Evolutionary conservation across 2,113 vertebrate genomes (phyloP), one percentile per base, ranked within the genome.

Genomic region (Glareola pratincola): DNA sequence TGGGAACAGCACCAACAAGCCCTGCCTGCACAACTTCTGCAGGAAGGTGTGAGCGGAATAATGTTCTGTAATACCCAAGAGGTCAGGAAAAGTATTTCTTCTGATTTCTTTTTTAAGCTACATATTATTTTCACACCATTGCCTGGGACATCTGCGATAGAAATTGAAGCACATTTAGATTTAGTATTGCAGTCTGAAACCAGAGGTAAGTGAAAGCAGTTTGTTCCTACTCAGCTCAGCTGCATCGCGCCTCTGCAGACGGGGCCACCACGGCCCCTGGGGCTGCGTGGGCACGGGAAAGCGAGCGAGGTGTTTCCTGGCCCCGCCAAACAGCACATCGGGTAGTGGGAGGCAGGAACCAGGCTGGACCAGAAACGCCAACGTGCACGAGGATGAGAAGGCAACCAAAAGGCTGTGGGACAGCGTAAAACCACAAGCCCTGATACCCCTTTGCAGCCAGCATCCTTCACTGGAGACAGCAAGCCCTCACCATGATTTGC

Each of bases 221-320:
- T 91, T 60, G 27, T 39, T 43, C 43, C 71, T 11, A 23, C 0
- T 12, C 51, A 75, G 73, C 50, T 64, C 37, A 60, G 36, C 62
- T 53, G 51, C 85, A 36, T 5, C 60, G 27, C 34, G 17, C 6
- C 1, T 36, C 45, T 83, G 57, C 85, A 90, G 62, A 47, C 0
- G 5, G 24, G 32, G 34, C 53, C 3, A 2, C 47, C 2, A 1
- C 0, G 0, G 37, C 53, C 71, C 16, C 48, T 1, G 5, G 32
- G 51, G 36, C 50, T 17, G 5, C 0, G 0, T 6, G 51, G 43
- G 26, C n/a, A 71, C 41, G 29, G 29, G 23, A 68, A 37, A 36
- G 48, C 0, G 10, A 66, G 30, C 0, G 0, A 79, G 64, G n/a
- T 10, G 37, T 13, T 29, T 23, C 48, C 86, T 34, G 26, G 22